Evolutionary conservation across 2,888 invertebrate species (phyloP), one percentile per base, ranked within the genome.

Genomic region (Drosophila hamatofila): DNA sequence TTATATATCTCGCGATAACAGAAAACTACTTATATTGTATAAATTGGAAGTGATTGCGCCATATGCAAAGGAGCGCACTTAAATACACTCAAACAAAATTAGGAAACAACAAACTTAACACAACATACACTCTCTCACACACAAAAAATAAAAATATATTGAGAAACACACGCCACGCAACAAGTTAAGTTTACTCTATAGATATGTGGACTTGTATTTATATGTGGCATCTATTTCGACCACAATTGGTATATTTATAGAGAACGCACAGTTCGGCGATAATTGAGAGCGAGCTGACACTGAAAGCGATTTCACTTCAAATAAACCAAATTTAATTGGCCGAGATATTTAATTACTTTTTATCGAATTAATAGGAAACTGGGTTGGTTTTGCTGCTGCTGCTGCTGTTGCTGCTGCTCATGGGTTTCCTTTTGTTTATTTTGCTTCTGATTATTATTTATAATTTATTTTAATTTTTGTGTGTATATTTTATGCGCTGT

Each of bases 401-500:
- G 41, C 18, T 21, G 18, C 39, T 18, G 41, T 27, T 54, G 18
- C 41, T 11, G 41, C 41, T 54, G 18, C 30, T 54, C 23, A 51
- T 35, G 46, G 48, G 33, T 23, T 46, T 55, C 44, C 55, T 41
- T 48, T 63, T 65, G 11, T 46, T 48, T 42, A 44, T 68, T 44
- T 33, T 51, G 33, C 60, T 60, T 60, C 57, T 25, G 75, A 60
- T 75, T 39, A 55, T 74, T 49, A 63, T 55, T 51, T 56, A 64
- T 68, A 37, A 48, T 58, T 57, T 48, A 41, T 25, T 23, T 33
- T 37, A 2, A n/a, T 58, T 46, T 52, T n/a, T 56, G 46, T 59
- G 25, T 54, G 42, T 59, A n/a, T 73, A 78, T 73, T 69, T 76
- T 81, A 73, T 78, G 83, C 81, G 65, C 82, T 72, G 68, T 77